A percentile compares a stretch with the other conserved stretches of the same genome.
phyloP scores from a whole-genome alignment of 2,888 invertebrate genomes.

The Rhagonycha fulva region DNA sequence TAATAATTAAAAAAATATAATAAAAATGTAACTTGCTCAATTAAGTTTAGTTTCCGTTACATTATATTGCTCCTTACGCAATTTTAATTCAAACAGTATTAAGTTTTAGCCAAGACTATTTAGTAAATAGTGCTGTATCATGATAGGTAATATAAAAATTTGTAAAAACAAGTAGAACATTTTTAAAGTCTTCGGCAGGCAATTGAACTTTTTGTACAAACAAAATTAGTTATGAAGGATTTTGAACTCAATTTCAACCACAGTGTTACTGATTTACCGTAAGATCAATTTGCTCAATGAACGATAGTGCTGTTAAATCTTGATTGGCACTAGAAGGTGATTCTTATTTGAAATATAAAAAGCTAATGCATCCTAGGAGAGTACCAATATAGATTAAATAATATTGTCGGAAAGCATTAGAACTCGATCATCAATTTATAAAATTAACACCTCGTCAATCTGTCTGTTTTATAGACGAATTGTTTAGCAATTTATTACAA shows the following conservation, averaged over 20 bases:
- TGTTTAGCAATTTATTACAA: constrained; percentile 5
- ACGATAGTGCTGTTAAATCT: constrained; percentile 3
- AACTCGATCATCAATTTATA: constrained; percentile 1
- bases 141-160: constrained; percentile 24
- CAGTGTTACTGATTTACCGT: constrained; percentile 7
- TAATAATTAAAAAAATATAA: not conserved
- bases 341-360: not conserved
- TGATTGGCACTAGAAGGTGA: constrained; percentile 49
- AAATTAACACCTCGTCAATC: constrained; percentile 14
- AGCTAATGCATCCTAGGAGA: not conserved
- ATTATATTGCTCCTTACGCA: not conserved
- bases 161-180: constrained; percentile 15
- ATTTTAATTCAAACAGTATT: not conserved
- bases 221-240: not conserved
- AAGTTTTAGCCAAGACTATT: not conserved
- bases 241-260: constrained; percentile 11
- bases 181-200: constrained; percentile 6
- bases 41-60: not conserved
- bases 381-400: not conserved
- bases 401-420: not conserved
- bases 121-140: constrained; percentile 21
- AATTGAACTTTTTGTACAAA: not conserved
- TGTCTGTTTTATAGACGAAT: constrained; percentile 4
- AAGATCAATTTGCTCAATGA: constrained; percentile 9
- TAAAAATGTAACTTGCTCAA: not conserved